phyloP scores from a whole-genome alignment of 2,888 invertebrate genomes.

The Papilio elwesi region DNA sequence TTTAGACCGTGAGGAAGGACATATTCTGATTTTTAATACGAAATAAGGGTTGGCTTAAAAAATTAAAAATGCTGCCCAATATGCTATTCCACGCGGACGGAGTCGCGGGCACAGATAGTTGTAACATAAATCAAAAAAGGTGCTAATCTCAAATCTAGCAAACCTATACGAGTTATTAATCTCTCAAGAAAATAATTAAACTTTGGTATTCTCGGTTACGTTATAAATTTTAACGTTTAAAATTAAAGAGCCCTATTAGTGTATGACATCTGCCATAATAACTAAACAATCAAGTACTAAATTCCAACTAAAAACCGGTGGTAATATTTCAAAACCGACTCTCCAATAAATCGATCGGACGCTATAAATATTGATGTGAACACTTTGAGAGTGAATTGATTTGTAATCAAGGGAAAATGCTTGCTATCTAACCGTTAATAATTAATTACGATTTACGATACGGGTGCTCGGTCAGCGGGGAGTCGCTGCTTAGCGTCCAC shows the following conservation, averaged over 20 bases:
- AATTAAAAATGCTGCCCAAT: no score
- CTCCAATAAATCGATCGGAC: constrained; percentile 41
- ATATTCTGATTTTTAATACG: no score
- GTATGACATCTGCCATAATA: constrained; percentile 6
- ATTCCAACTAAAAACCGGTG: constrained; percentile 9
- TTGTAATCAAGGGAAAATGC: constrained; percentile 46
- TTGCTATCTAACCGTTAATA: constrained; percentile 41
- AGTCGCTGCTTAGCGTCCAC: constrained; percentile 17
- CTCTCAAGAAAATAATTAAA: neutral
- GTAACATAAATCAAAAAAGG: no score
- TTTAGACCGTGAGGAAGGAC: no score
- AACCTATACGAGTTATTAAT: no score
- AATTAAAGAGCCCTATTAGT: neutral
- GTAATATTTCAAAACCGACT: constrained; percentile 17
- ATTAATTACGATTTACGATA: constrained; percentile 47
- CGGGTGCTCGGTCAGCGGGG: constrained; percentile 29
- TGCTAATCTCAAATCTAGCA: no score
- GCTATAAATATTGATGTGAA: constrained; percentile 45
- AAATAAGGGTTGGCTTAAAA: no score
- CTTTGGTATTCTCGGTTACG: neutral
- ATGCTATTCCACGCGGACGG: no score
- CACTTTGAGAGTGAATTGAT: constrained; percentile 45
- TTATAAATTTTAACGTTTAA: neutral
- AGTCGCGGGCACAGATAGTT: no score
- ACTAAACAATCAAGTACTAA: neutral